Evolutionary conservation across 2,797 vertebrate species (phyloP).

Genomic region (Crypturellus tataupa): DNA sequence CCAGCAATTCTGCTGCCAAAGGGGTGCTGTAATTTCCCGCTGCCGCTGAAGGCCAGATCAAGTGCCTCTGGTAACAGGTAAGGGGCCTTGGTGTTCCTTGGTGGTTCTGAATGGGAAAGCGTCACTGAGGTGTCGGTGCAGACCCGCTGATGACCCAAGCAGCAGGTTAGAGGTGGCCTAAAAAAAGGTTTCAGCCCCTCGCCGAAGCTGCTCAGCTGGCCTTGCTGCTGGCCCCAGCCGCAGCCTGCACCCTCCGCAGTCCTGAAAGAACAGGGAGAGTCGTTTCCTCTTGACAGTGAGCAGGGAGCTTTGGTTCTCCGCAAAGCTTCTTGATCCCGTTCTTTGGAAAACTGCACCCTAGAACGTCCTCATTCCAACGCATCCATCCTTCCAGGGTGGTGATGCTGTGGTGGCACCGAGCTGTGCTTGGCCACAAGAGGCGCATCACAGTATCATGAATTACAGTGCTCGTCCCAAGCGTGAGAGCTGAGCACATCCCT

Average conservation of each 20-base stretch:
- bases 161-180: background rate
- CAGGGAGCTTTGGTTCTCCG: background rate
- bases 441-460: slow-evolving; percentile 21
- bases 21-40: background rate
- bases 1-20: background rate
- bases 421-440: background rate
- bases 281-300: background rate
- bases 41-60: background rate
- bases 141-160: background rate
- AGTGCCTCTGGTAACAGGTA: background rate
- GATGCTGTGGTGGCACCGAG: background rate
- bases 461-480: background rate
- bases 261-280: background rate
- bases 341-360: background rate
- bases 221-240: background rate
- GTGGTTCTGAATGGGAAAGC: background rate
- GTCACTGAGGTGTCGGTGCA: background rate
- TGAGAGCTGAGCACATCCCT: slow-evolving; percentile 24
- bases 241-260: background rate
- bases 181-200: background rate
- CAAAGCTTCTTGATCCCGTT: too few species aligned
- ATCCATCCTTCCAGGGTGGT: background rate
- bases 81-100: background rate
- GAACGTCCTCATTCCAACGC: background rate
- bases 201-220: background rate